Percentiles rank a stretch among this genome's conserved stretches.
phyloP scores from a whole-genome alignment of 1,140 invertebrate genomes.

The Periplaneta americana region DNA sequence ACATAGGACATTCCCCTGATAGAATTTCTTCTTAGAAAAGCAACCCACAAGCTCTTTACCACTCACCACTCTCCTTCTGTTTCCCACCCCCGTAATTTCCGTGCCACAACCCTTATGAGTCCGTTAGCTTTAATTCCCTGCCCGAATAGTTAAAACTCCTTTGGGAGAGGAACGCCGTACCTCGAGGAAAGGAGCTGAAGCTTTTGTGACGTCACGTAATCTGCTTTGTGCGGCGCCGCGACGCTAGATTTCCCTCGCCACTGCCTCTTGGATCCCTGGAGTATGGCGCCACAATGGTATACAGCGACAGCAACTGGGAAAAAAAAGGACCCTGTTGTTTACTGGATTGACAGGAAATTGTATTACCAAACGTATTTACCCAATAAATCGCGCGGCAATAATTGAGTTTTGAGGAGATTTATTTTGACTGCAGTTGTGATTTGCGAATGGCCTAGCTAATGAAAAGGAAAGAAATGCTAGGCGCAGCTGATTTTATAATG shows the following conservation, averaged over 20 bases:
- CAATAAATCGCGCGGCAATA: not conserved
- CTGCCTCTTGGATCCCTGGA: not conserved
- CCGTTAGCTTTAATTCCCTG: not conserved
- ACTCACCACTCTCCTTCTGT: not conserved
- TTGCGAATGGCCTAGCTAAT: not conserved
- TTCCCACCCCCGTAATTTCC: not conserved
- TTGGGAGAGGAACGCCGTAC: not conserved
- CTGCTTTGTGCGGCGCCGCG: not conserved
- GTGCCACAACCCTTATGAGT: not conserved
- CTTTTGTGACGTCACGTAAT: not conserved
- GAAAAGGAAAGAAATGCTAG: not conserved
- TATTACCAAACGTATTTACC: not conserved
- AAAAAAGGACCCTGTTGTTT: not conserved
- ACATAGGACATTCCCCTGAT: not conserved
- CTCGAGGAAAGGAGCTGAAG: not conserved
- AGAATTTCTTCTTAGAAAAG: not conserved
- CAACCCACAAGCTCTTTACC: not conserved
- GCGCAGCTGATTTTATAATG: not conserved
- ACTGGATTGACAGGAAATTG: not conserved
- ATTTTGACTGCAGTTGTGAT: not conserved
- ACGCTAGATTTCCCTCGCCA: not conserved
- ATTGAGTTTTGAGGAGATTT: not conserved
- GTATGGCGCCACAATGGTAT: not conserved
- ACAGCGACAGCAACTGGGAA: not conserved
- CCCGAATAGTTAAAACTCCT: not conserved